Conservation (phyloP, 2,113 vertebrate species). For the Ursus arctos region DNA sequence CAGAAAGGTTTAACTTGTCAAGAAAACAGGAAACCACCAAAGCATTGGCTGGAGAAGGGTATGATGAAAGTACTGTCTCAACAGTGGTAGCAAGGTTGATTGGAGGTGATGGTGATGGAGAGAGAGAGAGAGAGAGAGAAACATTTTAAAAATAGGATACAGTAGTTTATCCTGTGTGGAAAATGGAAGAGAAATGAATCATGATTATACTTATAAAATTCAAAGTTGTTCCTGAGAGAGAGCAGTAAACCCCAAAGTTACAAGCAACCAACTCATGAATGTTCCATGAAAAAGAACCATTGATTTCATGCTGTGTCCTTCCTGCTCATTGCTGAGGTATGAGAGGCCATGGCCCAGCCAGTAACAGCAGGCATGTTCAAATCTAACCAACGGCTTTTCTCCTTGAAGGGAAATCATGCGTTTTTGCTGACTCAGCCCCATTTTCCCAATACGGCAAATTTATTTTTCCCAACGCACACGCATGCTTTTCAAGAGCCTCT, state of each 20-base stretch:
- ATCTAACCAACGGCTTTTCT: neutral
- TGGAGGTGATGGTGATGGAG: neutral
- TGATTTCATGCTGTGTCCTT: rapidly evolving
- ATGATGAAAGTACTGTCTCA: neutral
- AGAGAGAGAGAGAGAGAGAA: neutral
- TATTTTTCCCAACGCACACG: neutral
- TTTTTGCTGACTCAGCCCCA: neutral
- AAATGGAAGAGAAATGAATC: neutral
- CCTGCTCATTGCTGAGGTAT: neutral
- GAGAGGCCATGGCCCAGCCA: rapidly evolving
- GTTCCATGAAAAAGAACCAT: neutral
- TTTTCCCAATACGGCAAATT: neutral
- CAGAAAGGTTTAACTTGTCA: neutral
- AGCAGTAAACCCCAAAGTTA: neutral
- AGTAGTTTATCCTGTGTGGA: neutral
- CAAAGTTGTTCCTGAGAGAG: neutral
- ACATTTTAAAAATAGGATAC: neutral
- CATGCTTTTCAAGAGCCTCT: neutral
- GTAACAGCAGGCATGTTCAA: neutral
- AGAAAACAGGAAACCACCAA: neutral
- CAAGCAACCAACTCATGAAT: neutral
- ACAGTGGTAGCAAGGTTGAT: neutral
- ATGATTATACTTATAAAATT: neutral
- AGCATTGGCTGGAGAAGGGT: neutral
- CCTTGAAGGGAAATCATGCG: neutral